A percentile compares a stretch with the other conserved stretches of the same genome.
Evolutionary conservation across 2,888 invertebrate genomes (phyloP).

Genomic region (Synanthedon tipuliformis): DNA sequence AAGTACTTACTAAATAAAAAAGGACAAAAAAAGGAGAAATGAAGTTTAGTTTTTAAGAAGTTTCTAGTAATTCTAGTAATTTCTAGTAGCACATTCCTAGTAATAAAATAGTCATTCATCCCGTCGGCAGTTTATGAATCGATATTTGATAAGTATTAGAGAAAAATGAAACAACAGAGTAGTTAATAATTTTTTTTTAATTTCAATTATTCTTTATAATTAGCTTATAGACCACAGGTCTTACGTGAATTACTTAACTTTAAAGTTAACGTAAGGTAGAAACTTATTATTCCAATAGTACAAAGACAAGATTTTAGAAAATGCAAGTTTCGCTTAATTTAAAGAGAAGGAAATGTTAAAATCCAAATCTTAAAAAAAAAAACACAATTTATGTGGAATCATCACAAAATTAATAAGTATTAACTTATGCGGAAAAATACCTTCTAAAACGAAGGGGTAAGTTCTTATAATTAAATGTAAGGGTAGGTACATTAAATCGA

Average conservation of each 20-base stretch:
- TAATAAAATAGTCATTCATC: no score
- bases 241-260: conserved; percentile 31
- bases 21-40: no score
- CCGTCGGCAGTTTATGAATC: no score
- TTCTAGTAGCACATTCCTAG: no score
- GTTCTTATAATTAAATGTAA: neutral
- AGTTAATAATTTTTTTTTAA: conserved; percentile 13
- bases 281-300: conserved; percentile 8
- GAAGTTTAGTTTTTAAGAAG: no score
- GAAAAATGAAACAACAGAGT: conserved; percentile 13
- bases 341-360: neutral
- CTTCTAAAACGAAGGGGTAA: conserved; percentile 57
- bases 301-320: conserved; percentile 30
- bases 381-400: conserved; percentile 1
- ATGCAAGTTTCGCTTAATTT: conserved; percentile 18
- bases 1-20: no score
- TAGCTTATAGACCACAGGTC: conserved; percentile 63
- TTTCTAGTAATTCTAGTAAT: no score
- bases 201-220: conserved; percentile 15
- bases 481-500: neutral
- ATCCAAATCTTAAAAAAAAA: neutral
- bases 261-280: conserved; percentile 13
- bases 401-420: conserved; percentile 10
- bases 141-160: no score
- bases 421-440: conserved; percentile 22